These are phyloP conservation scores for Tokudaia tokunoshimensis DNA, from an alignment of 2,797 vertebrate genomes.

Conservation along the genomic window DNA sequence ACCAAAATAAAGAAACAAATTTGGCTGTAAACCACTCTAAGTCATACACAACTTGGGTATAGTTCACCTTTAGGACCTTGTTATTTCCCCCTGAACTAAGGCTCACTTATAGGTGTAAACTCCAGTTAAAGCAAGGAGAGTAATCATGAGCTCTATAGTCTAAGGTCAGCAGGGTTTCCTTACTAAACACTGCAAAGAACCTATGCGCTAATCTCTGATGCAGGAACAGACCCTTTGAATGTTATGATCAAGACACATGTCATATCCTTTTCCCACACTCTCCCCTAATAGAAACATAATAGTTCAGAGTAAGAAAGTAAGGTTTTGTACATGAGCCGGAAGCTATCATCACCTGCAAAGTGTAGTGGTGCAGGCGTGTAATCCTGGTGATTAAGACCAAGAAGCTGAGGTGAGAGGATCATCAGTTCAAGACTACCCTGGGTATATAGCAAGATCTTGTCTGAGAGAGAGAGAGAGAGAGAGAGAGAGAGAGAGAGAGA, in stretches of 20 bases:
- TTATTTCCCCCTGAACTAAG: not conserved
- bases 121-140: not conserved
- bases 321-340: not conserved
- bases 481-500: not conserved
- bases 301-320: not conserved
- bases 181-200: constrained; percentile 62
- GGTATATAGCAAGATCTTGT: not conserved
- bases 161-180: constrained; percentile 70
- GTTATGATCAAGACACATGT: constrained; percentile 31
- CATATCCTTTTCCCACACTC: not conserved
- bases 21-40: not conserved
- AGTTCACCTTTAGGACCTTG: not conserved
- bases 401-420: not conserved
- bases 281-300: not conserved
- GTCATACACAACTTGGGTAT: not conserved
- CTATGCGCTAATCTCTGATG: constrained; percentile 14
- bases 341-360: not conserved
- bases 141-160: not conserved
- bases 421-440: not conserved
- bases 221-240: constrained; percentile 33
- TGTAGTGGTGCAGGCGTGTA: not conserved
- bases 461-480: not conserved
- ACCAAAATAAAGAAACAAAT: not conserved
- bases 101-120: not conserved
- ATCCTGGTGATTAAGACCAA: not conserved